phyloP scores from a whole-genome alignment of 2,113 vertebrate species.

The Thermophis baileyi region DNA sequence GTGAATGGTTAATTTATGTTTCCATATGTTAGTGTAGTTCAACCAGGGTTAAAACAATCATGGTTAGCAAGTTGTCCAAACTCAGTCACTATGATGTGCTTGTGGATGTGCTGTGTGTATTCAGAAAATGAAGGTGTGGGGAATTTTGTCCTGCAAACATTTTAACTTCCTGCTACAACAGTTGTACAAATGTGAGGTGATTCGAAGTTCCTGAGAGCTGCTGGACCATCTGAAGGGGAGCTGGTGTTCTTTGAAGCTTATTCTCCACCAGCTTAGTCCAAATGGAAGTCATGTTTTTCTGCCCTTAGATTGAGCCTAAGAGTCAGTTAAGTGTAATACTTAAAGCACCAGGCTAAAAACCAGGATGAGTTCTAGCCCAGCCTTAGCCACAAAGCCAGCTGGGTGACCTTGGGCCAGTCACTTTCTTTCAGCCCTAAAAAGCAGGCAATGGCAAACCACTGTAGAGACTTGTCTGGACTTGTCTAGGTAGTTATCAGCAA shows the following conservation, averaged over 20 bases:
- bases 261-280: neutral
- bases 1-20: neutral
- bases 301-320: neutral
- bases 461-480: neutral
- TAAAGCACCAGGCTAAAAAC: neutral
- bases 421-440: neutral
- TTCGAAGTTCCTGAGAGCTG: neutral
- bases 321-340: neutral
- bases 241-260: neutral
- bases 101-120: neutral
- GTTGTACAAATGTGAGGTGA: neutral
- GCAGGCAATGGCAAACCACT: neutral
- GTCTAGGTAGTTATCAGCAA: neutral
- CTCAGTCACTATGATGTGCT: neutral
- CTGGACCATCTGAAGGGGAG: neutral
- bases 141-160: neutral
- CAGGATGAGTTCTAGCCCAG: neutral
- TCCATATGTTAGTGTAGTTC: neutral
- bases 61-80: neutral
- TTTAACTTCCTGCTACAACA: neutral
- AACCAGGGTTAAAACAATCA: neutral
- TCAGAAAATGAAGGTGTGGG: neutral
- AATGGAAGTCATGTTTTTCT: neutral
- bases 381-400: neutral
- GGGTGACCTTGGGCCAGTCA: neutral